Evolutionary conservation across 1,140 invertebrate genomes (phyloP).

Genomic region (Drosophila pruinosa): DNA sequence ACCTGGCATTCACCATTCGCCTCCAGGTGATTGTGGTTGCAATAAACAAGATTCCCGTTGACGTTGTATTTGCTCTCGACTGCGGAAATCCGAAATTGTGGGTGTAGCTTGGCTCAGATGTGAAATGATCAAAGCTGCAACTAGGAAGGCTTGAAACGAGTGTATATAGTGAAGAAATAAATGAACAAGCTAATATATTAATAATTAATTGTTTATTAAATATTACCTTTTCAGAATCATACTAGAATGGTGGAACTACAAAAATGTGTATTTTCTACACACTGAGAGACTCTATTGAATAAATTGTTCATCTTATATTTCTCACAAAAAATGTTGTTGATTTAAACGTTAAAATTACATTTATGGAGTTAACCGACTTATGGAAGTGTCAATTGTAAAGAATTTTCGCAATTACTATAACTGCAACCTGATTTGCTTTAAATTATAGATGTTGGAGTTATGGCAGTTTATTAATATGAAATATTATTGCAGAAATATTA

Average conservation of each 20-base stretch:
- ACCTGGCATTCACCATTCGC: constrained; percentile 83
- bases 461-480: constrained; percentile 7
- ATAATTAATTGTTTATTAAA: too few species aligned
- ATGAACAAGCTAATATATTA: too few species aligned
- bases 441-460: background rate
- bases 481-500: constrained; percentile 6
- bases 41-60: constrained; percentile 80
- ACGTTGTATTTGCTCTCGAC: constrained; percentile 82
- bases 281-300: too few species aligned
- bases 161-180: too few species aligned
- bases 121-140: background rate
- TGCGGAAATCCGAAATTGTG: constrained; percentile 82
- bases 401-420: background rate
- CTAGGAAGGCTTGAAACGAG: background rate
- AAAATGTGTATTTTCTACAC: too few species aligned
- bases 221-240: too few species aligned
- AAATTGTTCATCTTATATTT: too few species aligned
- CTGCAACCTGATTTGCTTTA: background rate
- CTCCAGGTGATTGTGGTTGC: constrained; percentile 83
- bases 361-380: background rate
- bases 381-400: background rate
- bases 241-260: too few species aligned
- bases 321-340: background rate
- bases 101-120: constrained; percentile 80
- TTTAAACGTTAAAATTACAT: background rate